A percentile compares a stretch with the other conserved stretches of the same genome.
Evolutionary conservation across 35 echinoderm and acorn worm species (phyloP).

Genomic region (Hemicentrotus pulcherrimus): DNA sequence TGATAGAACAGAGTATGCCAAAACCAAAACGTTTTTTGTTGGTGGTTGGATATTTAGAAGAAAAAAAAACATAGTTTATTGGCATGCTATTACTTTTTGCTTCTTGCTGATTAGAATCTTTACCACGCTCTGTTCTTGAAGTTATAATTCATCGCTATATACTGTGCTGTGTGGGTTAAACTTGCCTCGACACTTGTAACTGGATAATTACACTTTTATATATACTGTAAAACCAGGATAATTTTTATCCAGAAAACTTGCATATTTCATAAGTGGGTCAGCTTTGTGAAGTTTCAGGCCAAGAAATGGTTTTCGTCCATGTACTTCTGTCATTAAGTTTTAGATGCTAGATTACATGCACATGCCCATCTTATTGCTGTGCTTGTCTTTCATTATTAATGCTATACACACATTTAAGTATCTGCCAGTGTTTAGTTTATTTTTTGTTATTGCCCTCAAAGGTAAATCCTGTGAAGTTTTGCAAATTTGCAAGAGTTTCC

Average conservation of each 20-base stretch:
- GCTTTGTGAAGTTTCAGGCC: too few relatives aligned
- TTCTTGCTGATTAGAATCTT: background rate
- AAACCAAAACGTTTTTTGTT: background rate
- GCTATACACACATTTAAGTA: too few relatives aligned
- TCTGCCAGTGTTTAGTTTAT: too few relatives aligned
- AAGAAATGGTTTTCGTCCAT: too few relatives aligned
- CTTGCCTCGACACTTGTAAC: background rate
- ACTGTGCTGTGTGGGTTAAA: background rate
- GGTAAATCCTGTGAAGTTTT: too few relatives aligned
- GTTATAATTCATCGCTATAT: background rate
- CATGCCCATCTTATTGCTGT: too few relatives aligned
- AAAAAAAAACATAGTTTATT: background rate
- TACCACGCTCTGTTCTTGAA: conserved; percentile 2
- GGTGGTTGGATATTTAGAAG: background rate
- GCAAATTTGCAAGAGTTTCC: too few relatives aligned
- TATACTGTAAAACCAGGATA: background rate
- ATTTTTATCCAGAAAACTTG: background rate
- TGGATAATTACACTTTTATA: background rate
- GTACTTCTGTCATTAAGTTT: too few relatives aligned
- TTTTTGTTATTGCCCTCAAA: too few relatives aligned
- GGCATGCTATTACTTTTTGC: background rate
- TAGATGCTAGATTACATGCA: too few relatives aligned
- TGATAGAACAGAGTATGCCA: conserved; percentile 28
- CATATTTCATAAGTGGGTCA: background rate
- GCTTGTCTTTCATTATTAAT: too few relatives aligned